A percentile compares a stretch with the other conserved stretches of the same genome.
phyloP scores from a whole-genome alignment of 1,140 invertebrate species.

The Globodera rostochiensis region DNA sequence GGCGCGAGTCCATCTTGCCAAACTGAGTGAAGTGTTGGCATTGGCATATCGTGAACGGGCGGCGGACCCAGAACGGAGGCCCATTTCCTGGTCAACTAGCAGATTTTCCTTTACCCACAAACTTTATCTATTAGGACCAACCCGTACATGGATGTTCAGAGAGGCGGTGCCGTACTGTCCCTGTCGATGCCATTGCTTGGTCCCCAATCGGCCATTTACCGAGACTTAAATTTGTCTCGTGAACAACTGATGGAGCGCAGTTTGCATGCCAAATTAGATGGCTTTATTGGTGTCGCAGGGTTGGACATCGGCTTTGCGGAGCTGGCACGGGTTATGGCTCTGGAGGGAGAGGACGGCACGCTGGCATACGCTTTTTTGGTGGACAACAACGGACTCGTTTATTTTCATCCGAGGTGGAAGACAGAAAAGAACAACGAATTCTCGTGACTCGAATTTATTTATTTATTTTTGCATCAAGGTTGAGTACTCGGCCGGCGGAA shows the following conservation, averaged over 20 bases:
- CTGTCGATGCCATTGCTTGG: slow-evolving; percentile 59
- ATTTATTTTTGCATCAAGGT: not conserved
- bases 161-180: slow-evolving; percentile 50
- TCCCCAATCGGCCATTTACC: slow-evolving; percentile 9
- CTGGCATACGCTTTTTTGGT: slow-evolving; percentile 58
- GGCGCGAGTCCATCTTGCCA: slow-evolving; percentile 48
- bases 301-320: slow-evolving; percentile 49
- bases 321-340: slow-evolving; percentile 24
- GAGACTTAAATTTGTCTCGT: slow-evolving; percentile 10
- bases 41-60: slow-evolving; percentile 32
- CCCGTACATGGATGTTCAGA: slow-evolving; percentile 64
- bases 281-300: slow-evolving; percentile 54
- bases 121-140: slow-evolving; percentile 20
- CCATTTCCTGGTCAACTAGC: slow-evolving; percentile 42
- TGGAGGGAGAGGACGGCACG: slow-evolving; percentile 24
- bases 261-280: slow-evolving; percentile 13
- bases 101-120: not conserved
- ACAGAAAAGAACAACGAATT: slow-evolving; percentile 13
- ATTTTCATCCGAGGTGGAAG: slow-evolving; percentile 57
- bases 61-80: slow-evolving; percentile 36
- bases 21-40: slow-evolving; percentile 46
- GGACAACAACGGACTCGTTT: slow-evolving; percentile 63
- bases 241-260: not conserved
- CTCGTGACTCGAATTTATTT: not conserved
- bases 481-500: slow-evolving; percentile 49